Evolutionary conservation across 2,113 vertebrate species (phyloP).

Genomic region (Tetrax tetrax): DNA sequence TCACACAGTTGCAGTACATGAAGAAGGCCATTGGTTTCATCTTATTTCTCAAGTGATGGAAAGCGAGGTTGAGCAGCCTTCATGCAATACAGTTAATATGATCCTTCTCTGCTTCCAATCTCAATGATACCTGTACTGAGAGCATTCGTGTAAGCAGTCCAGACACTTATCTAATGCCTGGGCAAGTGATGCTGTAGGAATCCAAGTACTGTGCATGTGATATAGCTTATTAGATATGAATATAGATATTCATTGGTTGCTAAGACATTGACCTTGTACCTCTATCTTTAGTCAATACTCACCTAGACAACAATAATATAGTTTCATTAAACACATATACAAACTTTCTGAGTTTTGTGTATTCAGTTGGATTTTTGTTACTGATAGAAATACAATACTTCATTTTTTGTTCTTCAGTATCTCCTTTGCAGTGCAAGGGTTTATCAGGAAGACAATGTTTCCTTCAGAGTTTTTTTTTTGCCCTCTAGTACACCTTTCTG

Average conservation of each 20-base stretch:
- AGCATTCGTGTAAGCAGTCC: neutral
- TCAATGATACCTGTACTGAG: neutral
- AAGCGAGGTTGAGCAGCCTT: neutral
- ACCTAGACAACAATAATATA: neutral
- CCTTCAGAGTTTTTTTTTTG: slow-evolving; percentile 1
- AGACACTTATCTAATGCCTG: neutral
- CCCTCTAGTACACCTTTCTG: slow-evolving; percentile 47
- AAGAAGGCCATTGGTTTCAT: neutral
- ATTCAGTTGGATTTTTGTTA: neutral
- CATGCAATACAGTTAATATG: neutral
- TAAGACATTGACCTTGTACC: neutral
- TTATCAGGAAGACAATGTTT: neutral
- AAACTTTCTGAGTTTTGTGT: neutral
- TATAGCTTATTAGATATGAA: too few relatives aligned
- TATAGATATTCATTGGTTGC: neutral
- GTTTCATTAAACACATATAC: neutral
- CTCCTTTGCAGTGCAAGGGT: neutral
- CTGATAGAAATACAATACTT: neutral
- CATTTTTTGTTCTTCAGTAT: neutral
- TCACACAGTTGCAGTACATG: neutral
- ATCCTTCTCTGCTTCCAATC: neutral
- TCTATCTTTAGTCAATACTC: neutral
- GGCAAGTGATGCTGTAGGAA: neutral
- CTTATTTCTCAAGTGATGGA: neutral
- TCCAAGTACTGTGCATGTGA: neutral